Evolutionary conservation across 53 echinoderm and acorn worm species (phyloP), one percentile per base, ranked within the genome.

Genomic region (Echinometra lucunter): DNA sequence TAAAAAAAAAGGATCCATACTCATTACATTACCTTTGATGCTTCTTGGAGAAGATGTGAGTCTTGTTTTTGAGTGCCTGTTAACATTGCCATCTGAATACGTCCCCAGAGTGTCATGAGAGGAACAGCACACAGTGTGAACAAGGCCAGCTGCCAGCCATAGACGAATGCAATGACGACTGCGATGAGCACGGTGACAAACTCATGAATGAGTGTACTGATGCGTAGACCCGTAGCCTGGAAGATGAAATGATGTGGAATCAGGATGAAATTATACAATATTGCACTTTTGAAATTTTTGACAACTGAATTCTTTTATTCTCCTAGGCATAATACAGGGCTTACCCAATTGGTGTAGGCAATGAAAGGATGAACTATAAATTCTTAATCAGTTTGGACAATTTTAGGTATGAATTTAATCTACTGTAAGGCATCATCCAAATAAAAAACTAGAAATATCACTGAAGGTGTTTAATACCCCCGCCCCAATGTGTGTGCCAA

Each of bases 131-230:
- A 97, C 27, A 99, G 57, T 17, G 98, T 97, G 23, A 97, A 95
- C 66, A 99, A 80, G n/a, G 99, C 98, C 66, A 99, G 92, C 92
- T 99, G 95, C 99, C 99, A 99, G 42, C 99, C 99, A 66, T 96
- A 99, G 91, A 95, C 91, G 87, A 99, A 98, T 17, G 99, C 98
- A 66, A 99, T 98, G 83, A 99, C 91, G 45, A 99, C 57, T 3
- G 99, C 97, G 30, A 97, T 97, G 55, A 96, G 63, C 37, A 99
- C 96, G 32, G 97, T 99, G 91, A 91, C 96, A 66, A 95, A 57
- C 25, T 98, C 95, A 60, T 98, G 97, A 58, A 97, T 93, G 47
- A 98, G 91, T n/a, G 97, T 95, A 40, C 99, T 98, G 35, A 99
- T 97, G 16, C 98, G 94, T 53, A 95, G 95, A 95, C 99, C 99